A percentile compares a stretch with the other conserved stretches of the same genome.
Conservation (phyloP, 2,888 invertebrate genomes). For the Nemotelus nigrinus region DNA sequence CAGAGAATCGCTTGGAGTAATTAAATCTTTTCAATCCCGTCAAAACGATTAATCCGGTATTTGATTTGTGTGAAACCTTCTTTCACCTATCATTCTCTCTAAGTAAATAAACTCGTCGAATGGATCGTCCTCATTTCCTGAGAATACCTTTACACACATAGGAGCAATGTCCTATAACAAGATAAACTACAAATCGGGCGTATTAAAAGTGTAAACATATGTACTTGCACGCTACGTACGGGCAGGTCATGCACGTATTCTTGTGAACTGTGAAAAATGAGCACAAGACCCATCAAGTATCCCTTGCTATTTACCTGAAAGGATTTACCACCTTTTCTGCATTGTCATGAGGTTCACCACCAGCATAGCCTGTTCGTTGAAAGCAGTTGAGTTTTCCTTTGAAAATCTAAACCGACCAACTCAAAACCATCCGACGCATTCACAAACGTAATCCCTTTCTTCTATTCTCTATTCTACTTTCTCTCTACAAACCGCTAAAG, state of each 20-base stretch:
- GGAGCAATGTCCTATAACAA: constrained; percentile 25
- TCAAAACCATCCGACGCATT: background rate
- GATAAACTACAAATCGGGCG: background rate
- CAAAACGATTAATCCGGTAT: too few species aligned
- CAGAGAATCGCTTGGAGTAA: too few species aligned
- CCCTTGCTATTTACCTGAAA: background rate
- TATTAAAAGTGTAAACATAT: background rate
- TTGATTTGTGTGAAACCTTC: too few species aligned
- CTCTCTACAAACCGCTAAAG: background rate
- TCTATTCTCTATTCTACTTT: background rate
- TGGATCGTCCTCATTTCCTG: too few species aligned
- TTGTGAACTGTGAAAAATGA: constrained; percentile 4
- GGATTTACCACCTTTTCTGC: constrained; percentile 26
- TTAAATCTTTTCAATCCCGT: too few species aligned
- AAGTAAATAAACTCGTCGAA: too few species aligned
- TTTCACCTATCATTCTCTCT: too few species aligned
- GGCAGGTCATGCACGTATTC: background rate
- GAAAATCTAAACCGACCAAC: constrained; percentile 33
- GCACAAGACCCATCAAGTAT: constrained; percentile 16
- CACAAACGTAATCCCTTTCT: background rate
- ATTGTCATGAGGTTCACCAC: constrained; percentile 31
- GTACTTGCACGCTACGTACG: background rate
- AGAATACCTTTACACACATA: too few species aligned
- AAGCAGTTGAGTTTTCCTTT: constrained; percentile 1
- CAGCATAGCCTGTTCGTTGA: constrained; percentile 14